Conservation (phyloP, 2,888 invertebrate species). For the Tenthredo distinguenda region DNA sequence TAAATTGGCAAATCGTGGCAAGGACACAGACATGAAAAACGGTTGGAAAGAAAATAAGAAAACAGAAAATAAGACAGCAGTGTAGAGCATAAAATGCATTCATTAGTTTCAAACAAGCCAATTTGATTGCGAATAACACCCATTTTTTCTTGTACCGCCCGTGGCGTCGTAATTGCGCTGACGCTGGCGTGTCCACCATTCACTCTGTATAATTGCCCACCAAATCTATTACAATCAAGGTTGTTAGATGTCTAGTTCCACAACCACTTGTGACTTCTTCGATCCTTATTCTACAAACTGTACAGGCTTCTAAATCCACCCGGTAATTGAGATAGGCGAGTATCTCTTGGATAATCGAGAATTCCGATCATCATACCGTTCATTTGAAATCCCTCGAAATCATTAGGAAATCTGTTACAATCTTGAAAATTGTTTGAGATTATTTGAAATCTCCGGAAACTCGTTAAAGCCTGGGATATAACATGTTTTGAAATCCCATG, state of each 20-base stretch:
- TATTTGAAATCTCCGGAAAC: background rate
- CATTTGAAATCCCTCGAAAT: background rate
- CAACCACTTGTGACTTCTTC: background rate
- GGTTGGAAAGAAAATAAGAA: background rate
- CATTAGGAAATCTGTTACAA: background rate
- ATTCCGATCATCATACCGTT: background rate
- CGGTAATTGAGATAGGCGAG: background rate
- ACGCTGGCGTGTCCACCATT: constrained; percentile 70
- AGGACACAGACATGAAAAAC: constrained; percentile 1
- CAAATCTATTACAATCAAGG: constrained; percentile 61
- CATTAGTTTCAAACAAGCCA: constrained; percentile 14
- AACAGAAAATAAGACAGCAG: constrained; percentile 7
- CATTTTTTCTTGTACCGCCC: constrained; percentile 78
- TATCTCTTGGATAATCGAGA: background rate
- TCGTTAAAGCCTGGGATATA: background rate
- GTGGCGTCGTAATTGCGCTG: constrained; percentile 71
- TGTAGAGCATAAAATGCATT: constrained; percentile 44
- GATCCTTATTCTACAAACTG: background rate
- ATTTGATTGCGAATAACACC: constrained; percentile 66
- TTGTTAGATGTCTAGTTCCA: constrained; percentile 36
- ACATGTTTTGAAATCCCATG: background rate
- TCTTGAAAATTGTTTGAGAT: background rate
- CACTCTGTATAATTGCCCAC: constrained; percentile 75
- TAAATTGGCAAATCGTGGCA: background rate
- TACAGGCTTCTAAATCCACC: constrained; percentile 23